phyloP scores from a whole-genome alignment of 2,113 vertebrate genomes.

The Vulpes vulpes region DNA sequence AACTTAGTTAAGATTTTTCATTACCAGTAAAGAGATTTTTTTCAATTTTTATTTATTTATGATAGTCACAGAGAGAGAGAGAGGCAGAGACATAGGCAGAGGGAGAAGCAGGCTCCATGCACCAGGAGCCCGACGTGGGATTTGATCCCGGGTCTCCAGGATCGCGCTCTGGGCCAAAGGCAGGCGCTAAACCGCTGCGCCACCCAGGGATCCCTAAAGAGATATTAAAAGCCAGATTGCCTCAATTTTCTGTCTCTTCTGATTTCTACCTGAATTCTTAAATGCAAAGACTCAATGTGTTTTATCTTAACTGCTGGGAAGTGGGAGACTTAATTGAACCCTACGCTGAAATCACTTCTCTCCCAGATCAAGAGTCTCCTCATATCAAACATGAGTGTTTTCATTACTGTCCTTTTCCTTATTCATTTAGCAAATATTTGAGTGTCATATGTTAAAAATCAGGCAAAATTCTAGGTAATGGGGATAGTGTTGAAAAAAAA shows the following conservation, averaged over 20 bases:
- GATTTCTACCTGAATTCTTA: not conserved
- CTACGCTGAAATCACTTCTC: not conserved
- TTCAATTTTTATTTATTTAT: no score
- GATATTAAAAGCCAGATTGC: not conserved
- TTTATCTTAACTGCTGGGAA: not conserved
- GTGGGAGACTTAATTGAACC: not conserved
- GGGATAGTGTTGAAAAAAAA: not conserved
- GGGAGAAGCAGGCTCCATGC: no score
- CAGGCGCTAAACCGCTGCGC: no score
- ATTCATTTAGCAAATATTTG: constrained; percentile 1
- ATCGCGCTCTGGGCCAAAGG: no score
- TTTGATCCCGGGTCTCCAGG: no score
- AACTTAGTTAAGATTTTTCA: not conserved
- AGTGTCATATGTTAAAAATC: not conserved
- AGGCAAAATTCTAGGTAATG: not conserved
- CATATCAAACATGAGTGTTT: not conserved
- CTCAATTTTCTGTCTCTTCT: not conserved
- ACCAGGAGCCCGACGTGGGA: no score
- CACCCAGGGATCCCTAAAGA: not conserved
- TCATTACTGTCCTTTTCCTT: not conserved
- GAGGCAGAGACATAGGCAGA: no score
- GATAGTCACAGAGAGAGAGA: no score
- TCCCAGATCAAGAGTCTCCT: not conserved
- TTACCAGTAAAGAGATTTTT: not conserved
- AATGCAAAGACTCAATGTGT: not conserved